Percentiles rank a stretch among this genome's conserved stretches.
Evolutionary conservation across 1,140 invertebrate species (phyloP).

Genomic region (Drosophila eugracilis): DNA sequence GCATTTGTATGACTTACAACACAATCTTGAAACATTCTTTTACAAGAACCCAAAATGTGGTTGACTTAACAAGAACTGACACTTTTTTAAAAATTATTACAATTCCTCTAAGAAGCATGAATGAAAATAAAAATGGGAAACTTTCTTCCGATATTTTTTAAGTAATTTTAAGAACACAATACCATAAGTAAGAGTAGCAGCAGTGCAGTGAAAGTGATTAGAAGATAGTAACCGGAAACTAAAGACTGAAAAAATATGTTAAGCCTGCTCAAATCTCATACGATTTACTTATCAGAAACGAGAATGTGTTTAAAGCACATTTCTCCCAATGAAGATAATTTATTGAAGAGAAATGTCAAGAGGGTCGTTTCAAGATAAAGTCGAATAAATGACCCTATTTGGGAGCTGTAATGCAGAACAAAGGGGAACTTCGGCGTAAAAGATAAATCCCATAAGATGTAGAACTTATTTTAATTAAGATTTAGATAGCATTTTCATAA

Average conservation of each 20-base stretch:
- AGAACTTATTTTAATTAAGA: neutral
- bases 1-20: too few relatives aligned
- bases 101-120: too few relatives aligned
- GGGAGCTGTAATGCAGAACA: neutral
- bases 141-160: neutral
- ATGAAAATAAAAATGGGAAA: too few relatives aligned
- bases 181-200: too few relatives aligned
- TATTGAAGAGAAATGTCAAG: slow-evolving; percentile 3
- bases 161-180: too few relatives aligned
- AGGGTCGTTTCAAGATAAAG: neutral
- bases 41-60: too few relatives aligned
- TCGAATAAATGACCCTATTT: slow-evolving; percentile 1
- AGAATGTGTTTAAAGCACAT: neutral
- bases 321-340: neutral
- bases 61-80: too few relatives aligned
- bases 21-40: too few relatives aligned
- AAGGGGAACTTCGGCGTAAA: too few relatives aligned
- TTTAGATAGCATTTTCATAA: slow-evolving; percentile 2
- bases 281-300: slow-evolving; percentile 1
- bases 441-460: neutral
- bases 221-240: too few relatives aligned
- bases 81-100: too few relatives aligned
- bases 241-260: neutral
- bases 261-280: neutral
- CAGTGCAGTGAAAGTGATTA: neutral